Evolutionary conservation across 2,797 vertebrate genomes (phyloP).

Genomic region (Lates japonicus): DNA sequence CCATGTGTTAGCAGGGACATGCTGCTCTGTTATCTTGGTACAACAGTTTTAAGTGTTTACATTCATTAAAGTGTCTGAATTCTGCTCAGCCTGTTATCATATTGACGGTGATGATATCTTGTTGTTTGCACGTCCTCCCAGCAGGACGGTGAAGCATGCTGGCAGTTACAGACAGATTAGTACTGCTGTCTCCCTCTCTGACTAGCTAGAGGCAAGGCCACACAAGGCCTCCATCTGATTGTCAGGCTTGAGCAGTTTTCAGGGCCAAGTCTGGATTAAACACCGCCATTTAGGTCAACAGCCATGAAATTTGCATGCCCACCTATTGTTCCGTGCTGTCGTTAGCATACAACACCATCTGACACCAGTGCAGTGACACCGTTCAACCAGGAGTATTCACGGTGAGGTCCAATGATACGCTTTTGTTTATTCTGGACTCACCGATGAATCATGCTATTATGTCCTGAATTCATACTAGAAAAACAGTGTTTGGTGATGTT

Average conservation of each 20-base stretch:
- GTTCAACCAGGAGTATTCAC: not conserved
- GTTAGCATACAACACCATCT: constrained; percentile 66
- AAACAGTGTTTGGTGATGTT: not conserved
- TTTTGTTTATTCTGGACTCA: constrained; percentile 2
- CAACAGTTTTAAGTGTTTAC: constrained; percentile 29
- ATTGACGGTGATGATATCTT: constrained; percentile 8
- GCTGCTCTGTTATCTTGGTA: constrained; percentile 6
- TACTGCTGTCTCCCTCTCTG: constrained; percentile 6
- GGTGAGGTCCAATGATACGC: not conserved
- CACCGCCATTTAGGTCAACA: constrained; percentile 76
- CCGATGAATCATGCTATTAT: not conserved
- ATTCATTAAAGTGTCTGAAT: constrained; percentile 19
- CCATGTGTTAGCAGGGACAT: constrained; percentile 4
- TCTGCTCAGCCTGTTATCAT: constrained; percentile 10
- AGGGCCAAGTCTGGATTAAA: constrained; percentile 79
- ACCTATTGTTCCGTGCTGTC: constrained; percentile 69
- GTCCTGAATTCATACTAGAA: not conserved
- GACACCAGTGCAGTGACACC: constrained; percentile 49
- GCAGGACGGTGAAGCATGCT: not conserved
- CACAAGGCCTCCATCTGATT: constrained; percentile 46
- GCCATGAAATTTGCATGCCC: constrained; percentile 69
- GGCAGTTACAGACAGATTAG: constrained; percentile 46
- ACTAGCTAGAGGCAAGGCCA: constrained; percentile 28
- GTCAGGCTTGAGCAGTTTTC: constrained; percentile 68
- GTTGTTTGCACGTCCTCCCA: constrained; percentile 6